Evolutionary conservation across 1,140 invertebrate genomes (phyloP), one percentile per base, ranked within the genome.

Genomic region (Tribolium castaneum): DNA sequence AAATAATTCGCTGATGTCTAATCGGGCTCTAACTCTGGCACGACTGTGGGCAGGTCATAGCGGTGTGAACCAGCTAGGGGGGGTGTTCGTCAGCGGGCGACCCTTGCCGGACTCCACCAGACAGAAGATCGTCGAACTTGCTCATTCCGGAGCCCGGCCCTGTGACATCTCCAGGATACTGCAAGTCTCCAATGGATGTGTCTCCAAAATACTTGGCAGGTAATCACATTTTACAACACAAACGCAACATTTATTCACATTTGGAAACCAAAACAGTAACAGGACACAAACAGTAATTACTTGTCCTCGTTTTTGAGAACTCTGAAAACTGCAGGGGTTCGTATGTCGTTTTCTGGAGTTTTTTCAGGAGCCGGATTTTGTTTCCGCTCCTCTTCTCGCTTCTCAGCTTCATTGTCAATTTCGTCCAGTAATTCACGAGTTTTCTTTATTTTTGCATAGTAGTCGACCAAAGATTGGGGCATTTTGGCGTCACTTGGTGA

Each of bases 121-220:
- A 78, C 97, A 99, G 89, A 96, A 98, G 90, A 99, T 99, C 84
- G 98, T 99, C 78, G 98, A 99, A 88, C 88, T 99, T 85, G 98
- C 98, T 13, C 96, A 99, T 87, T 96, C 96, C 5, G 98, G 98
- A 2, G 97, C 97, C 6, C 88, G 98, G 80, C 98, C 98, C 3
- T 99, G 98, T 89, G 98, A 99, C 89, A 99, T 99, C 85, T 98
- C 97, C 25, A 91, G 98, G 51, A 97, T 99, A 82, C 94, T 98
- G 7, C 97, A 98, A 88, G 97, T 98, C 83, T 98, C 96, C 87
- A 98, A 98, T 87, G 97, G 97, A 82, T 98, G 96, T 87, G 96
- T 97, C 77, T 96, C 95, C 83, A 97, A 97, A 88, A 98, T 99
- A 82, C 92, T 98, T 71, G 96, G 97, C 87, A 96, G 97, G 94